Evolutionary conservation across 2,888 invertebrate genomes (phyloP).

Genomic region (Leptopilina myrica): DNA sequence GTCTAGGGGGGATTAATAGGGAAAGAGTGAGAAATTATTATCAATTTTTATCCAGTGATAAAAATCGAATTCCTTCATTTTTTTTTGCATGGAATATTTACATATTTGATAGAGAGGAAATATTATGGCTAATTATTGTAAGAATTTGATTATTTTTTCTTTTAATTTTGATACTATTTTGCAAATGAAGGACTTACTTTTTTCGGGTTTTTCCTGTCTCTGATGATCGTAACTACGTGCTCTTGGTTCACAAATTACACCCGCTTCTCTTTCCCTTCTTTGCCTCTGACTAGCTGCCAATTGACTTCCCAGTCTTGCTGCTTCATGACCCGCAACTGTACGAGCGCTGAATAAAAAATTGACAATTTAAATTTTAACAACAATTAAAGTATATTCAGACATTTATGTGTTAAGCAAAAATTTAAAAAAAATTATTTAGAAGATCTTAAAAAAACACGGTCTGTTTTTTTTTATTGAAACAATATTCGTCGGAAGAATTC

Average conservation of each 20-base stretch:
- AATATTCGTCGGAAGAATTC: no score
- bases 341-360: slow-evolving; percentile 63
- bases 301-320: slow-evolving; percentile 83
- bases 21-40: not conserved
- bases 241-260: slow-evolving; percentile 78
- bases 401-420: no score
- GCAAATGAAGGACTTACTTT: slow-evolving; percentile 75
- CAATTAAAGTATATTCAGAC: no score
- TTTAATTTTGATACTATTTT: not conserved
- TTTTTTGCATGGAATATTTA: not conserved
- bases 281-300: slow-evolving; percentile 76
- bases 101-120: not conserved
- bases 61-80: not conserved
- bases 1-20: not conserved
- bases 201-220: slow-evolving; percentile 77
- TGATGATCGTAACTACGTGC: slow-evolving; percentile 84
- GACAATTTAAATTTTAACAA: no score
- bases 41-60: not conserved
- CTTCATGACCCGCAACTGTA: slow-evolving; percentile 90
- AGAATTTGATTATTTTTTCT: not conserved
- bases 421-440: no score
- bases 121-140: not conserved
- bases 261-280: slow-evolving; percentile 69
- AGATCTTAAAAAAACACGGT: no score
- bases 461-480: no score